Evolutionary conservation across 2,888 invertebrate genomes (phyloP), one percentile per base, ranked within the genome.

Genomic region (Ganaspis brasiliensis): DNA sequence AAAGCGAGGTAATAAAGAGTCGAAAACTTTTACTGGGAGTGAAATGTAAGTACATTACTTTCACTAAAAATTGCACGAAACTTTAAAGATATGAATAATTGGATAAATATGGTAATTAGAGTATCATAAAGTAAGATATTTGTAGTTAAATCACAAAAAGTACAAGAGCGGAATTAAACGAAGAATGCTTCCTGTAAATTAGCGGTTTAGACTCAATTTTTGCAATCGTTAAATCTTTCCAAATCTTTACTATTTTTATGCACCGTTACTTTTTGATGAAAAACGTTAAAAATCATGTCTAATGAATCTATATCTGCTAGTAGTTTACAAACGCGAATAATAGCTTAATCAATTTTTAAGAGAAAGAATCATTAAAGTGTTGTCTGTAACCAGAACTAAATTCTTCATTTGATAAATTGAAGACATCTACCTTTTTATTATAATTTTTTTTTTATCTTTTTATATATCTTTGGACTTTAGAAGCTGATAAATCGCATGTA

Each of bases 141-240:
- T 52, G 19, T 19, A 9, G 16, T 19, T 52, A 19, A n/a, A 52
- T 2, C 4, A 6, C 6, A 49, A 49, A 16, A 49, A 52, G 16
- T 9, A 16, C 2, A 40, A 2, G 12, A 40, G 19, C 52, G 16
- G 24, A 14, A 56, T 24, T 21, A 14, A 56, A 24, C 19, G 10
- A 21, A 56, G n/a, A 56, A 24, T 24, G 12, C 26, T 56, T 56
- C 56, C 26, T 21, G 56, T 21, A 56, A 56, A 24, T 56, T 55
- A 21, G 10, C 21, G 8, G 12, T 56, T 12, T 67, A 45, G n/a
- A 45, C 16, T n/a, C 5, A 19, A 19, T 16, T 52, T 52, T n/a
- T 19, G 6, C 31, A 31, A 31, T 31, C 31, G 49, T 19, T 49
- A 49, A 49, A 16, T 16, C 2, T 16, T 49, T n/a, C 4, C n/a